phyloP scores from a whole-genome alignment of 2,113 vertebrate genomes.

The Brevimyrus niger region DNA sequence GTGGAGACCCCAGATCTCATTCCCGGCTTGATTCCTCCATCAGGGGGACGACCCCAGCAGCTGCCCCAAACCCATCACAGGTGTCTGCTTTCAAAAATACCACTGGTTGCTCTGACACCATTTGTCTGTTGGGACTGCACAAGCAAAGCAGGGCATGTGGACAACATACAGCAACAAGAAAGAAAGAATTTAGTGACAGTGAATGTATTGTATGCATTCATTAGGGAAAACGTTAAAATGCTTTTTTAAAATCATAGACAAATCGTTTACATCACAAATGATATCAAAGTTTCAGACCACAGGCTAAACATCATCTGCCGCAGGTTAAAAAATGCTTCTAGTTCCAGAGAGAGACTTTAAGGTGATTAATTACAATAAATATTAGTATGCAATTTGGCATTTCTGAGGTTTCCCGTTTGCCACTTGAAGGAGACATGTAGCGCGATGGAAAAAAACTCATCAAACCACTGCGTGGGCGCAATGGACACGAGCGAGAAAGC shows the following conservation, averaged over 20 bases:
- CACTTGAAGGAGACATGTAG: conserved; percentile 10
- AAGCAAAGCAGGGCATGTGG: not conserved
- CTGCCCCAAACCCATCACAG: not conserved
- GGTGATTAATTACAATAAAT: conserved; percentile 11
- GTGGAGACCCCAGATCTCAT: not conserved
- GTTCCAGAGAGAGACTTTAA: not conserved
- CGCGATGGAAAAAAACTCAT: not conserved
- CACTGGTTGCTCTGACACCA: not conserved
- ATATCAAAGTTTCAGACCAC: not conserved
- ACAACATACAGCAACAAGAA: not conserved
- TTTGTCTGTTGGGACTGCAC: not conserved
- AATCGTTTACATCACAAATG: not conserved
- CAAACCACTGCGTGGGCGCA: conserved; percentile 8
- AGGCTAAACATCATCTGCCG: not conserved
- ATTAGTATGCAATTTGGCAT: conserved; percentile 20
- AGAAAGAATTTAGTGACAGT: no score
- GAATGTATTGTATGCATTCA: not conserved
- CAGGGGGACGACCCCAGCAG: not conserved
- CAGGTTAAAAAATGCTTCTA: not conserved
- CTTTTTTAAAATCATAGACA: not conserved
- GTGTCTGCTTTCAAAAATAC: not conserved
- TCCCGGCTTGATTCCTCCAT: not conserved
- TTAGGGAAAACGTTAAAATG: not conserved
- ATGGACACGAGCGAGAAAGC: conserved; percentile 34
- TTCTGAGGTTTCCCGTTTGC: not conserved